Evolutionary conservation across 2,888 invertebrate genomes (phyloP).

Genomic region (Melieria picta): DNA sequence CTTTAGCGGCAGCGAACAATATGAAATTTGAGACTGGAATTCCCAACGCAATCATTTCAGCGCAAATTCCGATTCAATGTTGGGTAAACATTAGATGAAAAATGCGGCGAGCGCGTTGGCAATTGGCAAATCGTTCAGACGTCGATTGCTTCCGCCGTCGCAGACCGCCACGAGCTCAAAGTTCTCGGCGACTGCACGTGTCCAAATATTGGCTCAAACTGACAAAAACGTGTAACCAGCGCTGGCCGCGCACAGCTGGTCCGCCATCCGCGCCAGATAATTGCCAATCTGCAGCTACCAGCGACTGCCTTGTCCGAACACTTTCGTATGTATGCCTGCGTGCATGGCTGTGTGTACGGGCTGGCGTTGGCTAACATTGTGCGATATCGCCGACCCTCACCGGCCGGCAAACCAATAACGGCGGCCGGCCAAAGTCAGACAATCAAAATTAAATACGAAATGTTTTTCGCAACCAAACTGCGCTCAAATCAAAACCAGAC

Average conservation of each 20-base stretch:
- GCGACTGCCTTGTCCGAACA: background rate
- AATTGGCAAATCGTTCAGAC: background rate
- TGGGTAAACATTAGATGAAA: slow-evolving; percentile 11
- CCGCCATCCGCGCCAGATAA: slow-evolving; percentile 28
- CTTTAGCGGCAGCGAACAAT: too few relatives aligned
- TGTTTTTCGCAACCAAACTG: background rate
- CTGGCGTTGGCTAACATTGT: slow-evolving; percentile 16
- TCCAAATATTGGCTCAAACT: slow-evolving; percentile 14
- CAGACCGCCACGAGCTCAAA: background rate
- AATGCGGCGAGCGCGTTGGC: background rate
- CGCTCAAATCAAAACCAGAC: slow-evolving; percentile 43
- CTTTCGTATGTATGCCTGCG: background rate
- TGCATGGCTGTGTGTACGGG: too few relatives aligned
- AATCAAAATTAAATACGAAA: slow-evolving; percentile 48
- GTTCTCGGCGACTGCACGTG: background rate
- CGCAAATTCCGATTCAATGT: slow-evolving; percentile 14
- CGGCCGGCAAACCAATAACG: background rate
- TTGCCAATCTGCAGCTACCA: slow-evolving; percentile 29
- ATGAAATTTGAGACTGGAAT: background rate
- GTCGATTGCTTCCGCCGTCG: background rate
- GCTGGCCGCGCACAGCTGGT: background rate
- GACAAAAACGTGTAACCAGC: slow-evolving; percentile 22
- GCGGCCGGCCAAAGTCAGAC: slow-evolving; percentile 49
- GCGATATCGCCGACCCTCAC: slow-evolving; percentile 28
- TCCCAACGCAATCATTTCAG: slow-evolving; percentile 24